Base-by-base conservation (phyloP, 2,113 vertebrate genomes). In the Elephantulus edwardii region DNA sequence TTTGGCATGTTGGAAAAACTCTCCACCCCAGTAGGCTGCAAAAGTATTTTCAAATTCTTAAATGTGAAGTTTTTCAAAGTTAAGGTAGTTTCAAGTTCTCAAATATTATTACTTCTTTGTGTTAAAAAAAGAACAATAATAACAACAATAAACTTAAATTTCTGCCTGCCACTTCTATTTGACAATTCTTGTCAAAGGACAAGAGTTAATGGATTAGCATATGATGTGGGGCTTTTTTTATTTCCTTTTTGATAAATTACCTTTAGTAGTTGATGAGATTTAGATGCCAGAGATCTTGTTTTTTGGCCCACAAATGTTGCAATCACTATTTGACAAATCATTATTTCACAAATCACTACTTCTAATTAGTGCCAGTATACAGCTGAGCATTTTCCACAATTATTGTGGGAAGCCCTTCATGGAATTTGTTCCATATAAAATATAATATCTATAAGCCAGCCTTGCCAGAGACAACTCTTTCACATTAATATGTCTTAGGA, bases 271-370 rank as follows among this genome's bases (percentile, higher is more conserved):
- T 89, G 74, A 91, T 16, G 91, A 46, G 19, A 70, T 52, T 91
- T 85, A 95, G 35, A 88, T n/a, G 11, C 11, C 72, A 16, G 70
- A 79, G 71, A 82, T 70, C 40, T 58, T 91, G 75, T n/a, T 44
- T 56, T 71, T 48, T 93, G 90, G 91, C 50, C 56, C 83, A 83
- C 9, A 52, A 88, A 90, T 26, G 71, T 77, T 91, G 48, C 76
- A 80, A 28, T 76, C n/a, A n/a, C n/a, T n/a, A n/a, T n/a, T n/a
- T n/a, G n/a, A n/a, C n/a, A n/a, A n/a, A n/a, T n/a, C n/a, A n/a
- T n/a, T n/a, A n/a, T n/a, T 75, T 66, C 85, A 91, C 68, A 92
- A 92, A 93, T 88, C n/a, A 92, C 89, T 89, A 70, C 62, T 92
- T 79, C 75, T 72, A 88, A 90, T 88, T 85, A 95, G 79, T 58